Evolutionary conservation across 2,888 invertebrate species (phyloP), one percentile per base, ranked within the genome.

Genomic region (Mechanitis messenoides): DNA sequence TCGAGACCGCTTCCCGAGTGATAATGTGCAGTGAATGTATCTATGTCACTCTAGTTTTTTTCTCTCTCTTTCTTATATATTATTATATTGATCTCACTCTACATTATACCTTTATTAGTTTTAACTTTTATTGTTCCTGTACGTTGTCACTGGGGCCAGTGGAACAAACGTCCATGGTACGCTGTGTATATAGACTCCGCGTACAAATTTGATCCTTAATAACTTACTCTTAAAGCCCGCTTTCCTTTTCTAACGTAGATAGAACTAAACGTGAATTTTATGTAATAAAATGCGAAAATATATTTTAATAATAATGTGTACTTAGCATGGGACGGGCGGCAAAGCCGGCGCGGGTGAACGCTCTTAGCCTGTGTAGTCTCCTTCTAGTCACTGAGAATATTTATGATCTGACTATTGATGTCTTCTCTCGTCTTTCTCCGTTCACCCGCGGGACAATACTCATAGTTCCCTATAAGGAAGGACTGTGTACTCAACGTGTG

Each of bases 291-390:
- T 87, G 89, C 88, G 86, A 84, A 87, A 85, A 88, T 90, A 90
- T 90, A 90, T 89, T 89, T 90, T 89, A 89, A 88, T 90, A 89
- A 89, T 88, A 85, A 89, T 83, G 86, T 89, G 89, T 89, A 89
- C 83, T 88, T 87, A 87, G 88, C 85, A 76, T 79, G 87, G 85
- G 81, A 85, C 82, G 80, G 82, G 84, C 84, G 87, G 87, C 87
- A 79, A 80, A 85, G 88, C 88, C 87, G 87, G 81, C 83, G 88
- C 85, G 87, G 87, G 89, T 80, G 87, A 81, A 83, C 81, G 75
- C 75, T 73, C 69, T 70, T 64, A 70, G 69, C 73, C 73, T 75
- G 53, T 72, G 73, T 76, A 75, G 74, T 72, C 68, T 65, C 69
- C 71, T 74, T 77, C 73, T 76, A 75, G 75, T 71, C 71, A 70